Evolutionary conservation across 2,888 invertebrate species (phyloP), one percentile per base, ranked within the genome.

Genomic region (Noctua comes): DNA sequence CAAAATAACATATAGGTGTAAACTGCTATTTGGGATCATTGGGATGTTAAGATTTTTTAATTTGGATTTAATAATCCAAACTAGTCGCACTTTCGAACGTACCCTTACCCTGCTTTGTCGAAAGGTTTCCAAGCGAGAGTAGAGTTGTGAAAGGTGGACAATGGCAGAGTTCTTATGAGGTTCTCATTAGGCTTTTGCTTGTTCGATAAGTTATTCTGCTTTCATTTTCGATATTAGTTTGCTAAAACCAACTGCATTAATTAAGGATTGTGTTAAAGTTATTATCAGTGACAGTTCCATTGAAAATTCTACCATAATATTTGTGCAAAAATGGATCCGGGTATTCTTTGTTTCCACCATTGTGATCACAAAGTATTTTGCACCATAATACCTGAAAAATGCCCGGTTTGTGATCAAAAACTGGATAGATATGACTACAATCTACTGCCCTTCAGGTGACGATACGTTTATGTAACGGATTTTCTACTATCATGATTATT

Each of bases 311-410:
- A 80, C 81, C 85, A 10, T 82, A 93, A 84, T 91, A 84, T 82
- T 84, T 75, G 86, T 90, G 86, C 83, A 87, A 94, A 93, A 92
- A 97, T 97, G 97, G 98, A 98, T 97, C 98, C 98, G 90, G 98
- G 98, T 91, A 98, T 99, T 93, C 97, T 99, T 94, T 99, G 99
- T 97, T 98, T 99, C 96, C 98, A 98, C 97, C 99, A 99, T 95
- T 99, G 99, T 94, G 97, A 97, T 79, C 97, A 98, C 85, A 98
- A 98, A 96, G 97, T 99, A 89, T 98, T 99, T 96, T 99, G 98
- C 93, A 98, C 98, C 91, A 95, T 97, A 88, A 97, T 99, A 91
- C 99, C 99, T 70, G 97, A 97, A 91, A 95, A 95, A 87, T 99
- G 99, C 93, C 99, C 99, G 77, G 97, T 98, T 88, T 99, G 99